Percentiles rank a stretch among this genome's conserved stretches.
phyloP scores from a whole-genome alignment of 2,888 invertebrate species.

The Acleris holmiana region DNA sequence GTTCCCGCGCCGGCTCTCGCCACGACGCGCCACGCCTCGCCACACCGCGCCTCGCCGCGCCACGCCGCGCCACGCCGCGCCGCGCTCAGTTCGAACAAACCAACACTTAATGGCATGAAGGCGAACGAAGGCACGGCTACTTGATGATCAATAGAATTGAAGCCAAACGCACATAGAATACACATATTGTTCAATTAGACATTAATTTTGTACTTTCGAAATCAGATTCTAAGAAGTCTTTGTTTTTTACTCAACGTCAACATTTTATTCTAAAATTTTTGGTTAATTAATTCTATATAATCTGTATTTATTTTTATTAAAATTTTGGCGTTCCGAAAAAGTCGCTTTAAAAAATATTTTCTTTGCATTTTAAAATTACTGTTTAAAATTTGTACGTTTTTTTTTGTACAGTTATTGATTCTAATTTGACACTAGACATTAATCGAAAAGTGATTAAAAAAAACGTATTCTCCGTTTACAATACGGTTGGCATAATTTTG shows the following conservation, averaged over 20 bases:
- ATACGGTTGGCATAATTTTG: conserved; percentile 83
- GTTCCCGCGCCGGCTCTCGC: conserved; percentile 44
- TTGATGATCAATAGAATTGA: conserved; percentile 58
- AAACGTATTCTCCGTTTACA: conserved; percentile 73
- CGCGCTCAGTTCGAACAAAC: conserved; percentile 46
- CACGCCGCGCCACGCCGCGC: conserved; percentile 30
- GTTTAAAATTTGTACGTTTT: conserved; percentile 84
- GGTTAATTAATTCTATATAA: conserved; percentile 79
- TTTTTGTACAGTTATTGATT: conserved; percentile 83
- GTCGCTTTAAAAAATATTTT: conserved; percentile 83
- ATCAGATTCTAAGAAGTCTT: conserved; percentile 84
- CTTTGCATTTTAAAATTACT: conserved; percentile 75
- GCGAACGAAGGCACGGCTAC: conserved; percentile 83
- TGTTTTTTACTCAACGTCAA: conserved; percentile 79
- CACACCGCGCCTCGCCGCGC: conserved; percentile 20
- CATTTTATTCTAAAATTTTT: conserved; percentile 64
- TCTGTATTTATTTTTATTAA: conserved; percentile 77
- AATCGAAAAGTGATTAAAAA: conserved; percentile 78
- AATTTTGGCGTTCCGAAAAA: conserved; percentile 83
- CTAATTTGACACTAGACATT: conserved; percentile 84
- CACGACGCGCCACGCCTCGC: no score
- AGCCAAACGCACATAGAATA: conserved; percentile 82
- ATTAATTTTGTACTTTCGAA: conserved; percentile 83
- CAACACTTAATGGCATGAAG: conserved; percentile 64
- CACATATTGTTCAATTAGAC: conserved; percentile 75